Evolutionary conservation across 2,888 invertebrate species (phyloP), one percentile per base, ranked within the genome.

Genomic region (Pyrrhosoma nymphula): DNA sequence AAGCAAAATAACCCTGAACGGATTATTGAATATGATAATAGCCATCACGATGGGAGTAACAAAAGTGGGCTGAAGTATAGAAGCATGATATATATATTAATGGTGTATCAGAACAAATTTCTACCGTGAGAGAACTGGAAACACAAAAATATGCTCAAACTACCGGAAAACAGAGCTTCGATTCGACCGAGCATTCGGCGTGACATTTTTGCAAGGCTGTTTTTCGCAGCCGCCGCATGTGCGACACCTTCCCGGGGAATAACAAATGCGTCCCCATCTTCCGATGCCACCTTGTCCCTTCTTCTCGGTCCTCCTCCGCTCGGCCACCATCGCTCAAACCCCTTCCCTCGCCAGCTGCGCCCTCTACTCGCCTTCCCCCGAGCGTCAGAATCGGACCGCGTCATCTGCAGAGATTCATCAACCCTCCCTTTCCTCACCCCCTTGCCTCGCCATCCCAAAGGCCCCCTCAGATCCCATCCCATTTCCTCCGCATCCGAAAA

Each of bases 381-480:
- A 69, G 69, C 69, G 12, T 69, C n/a, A 69, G 82, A 26, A 82
- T 35, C 82, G 82, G 82, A 82, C 82, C 82, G 30, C 82, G 82
- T 82, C 82, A 82, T 82, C 82, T 82, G 82, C 82, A 82, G 82
- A 82, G 82, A 82, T 82, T 82, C 82, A 82, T 82, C 82, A 82
- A 26, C 35, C 35, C 82, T 35, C 18, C 82, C 69, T 16, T 26
- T 16, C 12, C 16, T 16, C 82, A 12, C 35, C 30, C 82, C 82
- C 0, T 35, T 26, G 8, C 69, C 26, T 26, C 69, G 23, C n/a
- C 75, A 16, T 35, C 26, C 69, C 23, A 26, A 2, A 35, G 16
- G 35, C 35, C 35, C 69, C 69, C 14, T 47, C 47, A 47, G 47
- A 47, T 47, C 47, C 8, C 47, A 47, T 8, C 26, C 69, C 14